Evolutionary conservation across 1,140 invertebrate genomes (phyloP), one percentile per base, ranked within the genome.

Genomic region (Dendrolimus kikuchii): DNA sequence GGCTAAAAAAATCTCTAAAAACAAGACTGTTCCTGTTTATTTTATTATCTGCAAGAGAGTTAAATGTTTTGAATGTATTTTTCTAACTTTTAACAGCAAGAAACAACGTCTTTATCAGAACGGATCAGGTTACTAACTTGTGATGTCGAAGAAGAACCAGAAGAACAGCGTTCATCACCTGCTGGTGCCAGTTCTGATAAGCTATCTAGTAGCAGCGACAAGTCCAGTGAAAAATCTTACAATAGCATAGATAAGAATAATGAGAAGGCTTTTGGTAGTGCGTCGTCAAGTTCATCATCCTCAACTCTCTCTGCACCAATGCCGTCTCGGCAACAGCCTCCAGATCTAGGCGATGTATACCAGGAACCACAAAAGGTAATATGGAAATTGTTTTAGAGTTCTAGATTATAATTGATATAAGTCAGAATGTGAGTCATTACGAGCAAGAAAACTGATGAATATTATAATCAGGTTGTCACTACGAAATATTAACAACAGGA

Each of bases 101-200:
- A 78, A 90, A 90, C 81, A 73, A 91, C 64, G 54, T 94, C 93
- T 0, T 74, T 96, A 8, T 92, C 94, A 37, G 95, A 96, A 62
- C 89, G 93, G 46, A 95, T 95, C 53, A 91, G 93, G 44, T 91
- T 94, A 62, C 79, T 95, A 9, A 96, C 94, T 1, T 95, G 94
- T 71, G 92, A 94, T 59, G 92, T 95, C 46, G 93, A 94, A 51
- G 93, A 94, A 5, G 90, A 92, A 5, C 68, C 68, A 3, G 77
- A 81, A 6, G 80, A 88, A 4, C 86, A 86, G 45, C 74, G 89
- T 5, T 76, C 88, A 2, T 88, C 88, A 64, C 89, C 90, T n/a
- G 81, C 89, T 9, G 85, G 90, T 5, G 82, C 65, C 5, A 77
- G 58, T 59, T 65, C 64, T 7, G 83, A 84, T 53, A 84, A 88